These are phyloP conservation scores for Novumbra hubbsi DNA, from an alignment of 2,797 vertebrate genomes.

Conservation along the genomic window DNA sequence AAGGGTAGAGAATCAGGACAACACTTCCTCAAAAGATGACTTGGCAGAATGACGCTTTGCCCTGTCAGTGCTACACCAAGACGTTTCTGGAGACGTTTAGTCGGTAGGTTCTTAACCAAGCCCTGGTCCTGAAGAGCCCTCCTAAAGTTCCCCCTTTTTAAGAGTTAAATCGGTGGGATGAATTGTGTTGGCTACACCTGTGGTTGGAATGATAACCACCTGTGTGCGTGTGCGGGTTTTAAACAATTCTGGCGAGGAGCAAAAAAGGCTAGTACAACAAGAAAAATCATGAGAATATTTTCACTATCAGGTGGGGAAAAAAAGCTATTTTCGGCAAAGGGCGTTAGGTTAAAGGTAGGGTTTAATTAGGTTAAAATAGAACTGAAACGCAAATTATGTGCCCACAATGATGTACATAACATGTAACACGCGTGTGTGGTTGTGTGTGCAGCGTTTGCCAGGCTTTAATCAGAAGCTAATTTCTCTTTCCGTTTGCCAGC, in stretches of 20 bases:
- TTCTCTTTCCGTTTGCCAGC: slow-evolving; percentile 32
- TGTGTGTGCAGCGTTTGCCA: slow-evolving; percentile 2
- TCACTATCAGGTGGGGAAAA: too few species aligned
- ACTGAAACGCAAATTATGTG: too few species aligned
- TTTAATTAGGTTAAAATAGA: too few species aligned
- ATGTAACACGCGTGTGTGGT: neutral
- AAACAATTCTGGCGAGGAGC: too few species aligned
- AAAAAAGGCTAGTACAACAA: too few species aligned
- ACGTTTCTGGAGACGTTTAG: too few species aligned
- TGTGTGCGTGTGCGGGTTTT: too few species aligned
- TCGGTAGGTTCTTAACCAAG: too few species aligned
- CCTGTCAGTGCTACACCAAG: neutral
- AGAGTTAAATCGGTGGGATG: neutral
- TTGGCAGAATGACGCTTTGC: neutral
- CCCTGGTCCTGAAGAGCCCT: neutral
- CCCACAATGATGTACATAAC: too few species aligned
- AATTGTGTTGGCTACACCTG: neutral
- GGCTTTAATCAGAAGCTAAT: slow-evolving; percentile 55
- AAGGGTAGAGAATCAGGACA: neutral
- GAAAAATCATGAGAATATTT: too few species aligned
- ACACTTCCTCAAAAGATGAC: neutral
- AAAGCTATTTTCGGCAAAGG: too few species aligned
- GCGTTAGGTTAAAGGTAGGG: too few species aligned
- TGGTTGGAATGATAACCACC: neutral
- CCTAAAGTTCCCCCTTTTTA: neutral